Evolutionary conservation across 2,888 invertebrate species (phyloP).

Genomic region (Leptopilina myrica): DNA sequence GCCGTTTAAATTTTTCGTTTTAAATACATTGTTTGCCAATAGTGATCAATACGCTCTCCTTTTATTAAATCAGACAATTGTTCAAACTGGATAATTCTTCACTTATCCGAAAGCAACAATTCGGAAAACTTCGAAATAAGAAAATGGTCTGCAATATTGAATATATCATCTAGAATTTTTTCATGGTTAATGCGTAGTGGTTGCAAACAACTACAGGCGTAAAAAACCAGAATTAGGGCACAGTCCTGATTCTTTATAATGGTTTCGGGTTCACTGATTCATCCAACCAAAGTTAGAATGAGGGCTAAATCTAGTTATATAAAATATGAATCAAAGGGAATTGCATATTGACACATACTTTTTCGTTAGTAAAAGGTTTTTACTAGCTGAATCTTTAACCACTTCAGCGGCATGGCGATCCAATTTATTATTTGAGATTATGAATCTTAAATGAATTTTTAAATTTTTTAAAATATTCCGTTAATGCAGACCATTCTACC

Average conservation of each 20-base stretch:
- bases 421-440: too few relatives aligned
- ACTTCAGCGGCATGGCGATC: too few relatives aligned
- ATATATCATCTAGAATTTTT: background rate
- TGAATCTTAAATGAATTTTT: too few relatives aligned
- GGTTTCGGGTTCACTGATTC: background rate
- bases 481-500: background rate
- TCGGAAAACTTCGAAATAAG: background rate
- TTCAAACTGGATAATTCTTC: background rate
- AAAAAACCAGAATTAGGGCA: background rate
- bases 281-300: background rate
- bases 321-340: constrained; percentile 1
- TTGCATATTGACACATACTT: constrained; percentile 3
- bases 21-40: background rate
- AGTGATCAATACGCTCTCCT: constrained; percentile 8
- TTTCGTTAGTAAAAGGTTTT: background rate
- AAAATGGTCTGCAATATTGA: background rate
- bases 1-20: constrained; percentile 37
- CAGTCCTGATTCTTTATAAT: background rate
- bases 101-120: constrained; percentile 6
- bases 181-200: background rate
- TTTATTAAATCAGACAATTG: background rate
- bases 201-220: background rate
- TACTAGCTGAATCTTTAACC: background rate
- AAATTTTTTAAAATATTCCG: background rate
- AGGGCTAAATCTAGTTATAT: background rate